Conservation (phyloP, 2,888 invertebrate genomes). For the Alentia gelatinosa region DNA sequence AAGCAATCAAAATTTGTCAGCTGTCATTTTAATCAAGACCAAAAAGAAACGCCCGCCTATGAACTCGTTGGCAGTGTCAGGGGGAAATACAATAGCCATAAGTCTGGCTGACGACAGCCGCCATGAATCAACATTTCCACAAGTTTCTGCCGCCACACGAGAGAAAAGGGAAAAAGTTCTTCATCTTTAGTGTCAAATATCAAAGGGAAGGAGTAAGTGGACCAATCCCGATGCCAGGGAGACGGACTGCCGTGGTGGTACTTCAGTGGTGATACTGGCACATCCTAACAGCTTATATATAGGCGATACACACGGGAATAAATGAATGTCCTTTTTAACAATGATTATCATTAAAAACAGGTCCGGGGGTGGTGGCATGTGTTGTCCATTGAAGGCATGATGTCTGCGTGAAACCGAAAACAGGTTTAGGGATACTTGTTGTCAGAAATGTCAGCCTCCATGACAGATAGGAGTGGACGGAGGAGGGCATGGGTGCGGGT, state of each 20-base stretch:
- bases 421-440: slow-evolving; percentile 3
- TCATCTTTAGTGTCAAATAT: slow-evolving; percentile 20
- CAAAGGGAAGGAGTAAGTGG: neutral
- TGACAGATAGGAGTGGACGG: neutral
- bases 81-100: slow-evolving; percentile 32
- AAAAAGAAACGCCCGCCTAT: slow-evolving; percentile 27
- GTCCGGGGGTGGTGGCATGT: neutral
- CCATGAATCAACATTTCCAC: slow-evolving; percentile 38
- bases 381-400: neutral
- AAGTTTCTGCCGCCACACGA: neutral
- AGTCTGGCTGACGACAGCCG: neutral
- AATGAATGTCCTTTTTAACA: neutral
- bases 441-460: slow-evolving; percentile 14
- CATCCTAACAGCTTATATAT: too few relatives aligned
- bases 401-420: neutral
- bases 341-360: slow-evolving; percentile 9
- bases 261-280: neutral
- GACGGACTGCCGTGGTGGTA: neutral
- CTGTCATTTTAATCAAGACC: slow-evolving; percentile 47
- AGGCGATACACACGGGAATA: neutral
- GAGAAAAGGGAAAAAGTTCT: neutral
- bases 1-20: slow-evolving; percentile 51
- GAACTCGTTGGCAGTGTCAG: slow-evolving; percentile 14
- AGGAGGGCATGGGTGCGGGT: neutral
- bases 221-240: neutral